Conservation (phyloP, 2,797 vertebrate genomes). For the Platyrinchus mystaceus region DNA sequence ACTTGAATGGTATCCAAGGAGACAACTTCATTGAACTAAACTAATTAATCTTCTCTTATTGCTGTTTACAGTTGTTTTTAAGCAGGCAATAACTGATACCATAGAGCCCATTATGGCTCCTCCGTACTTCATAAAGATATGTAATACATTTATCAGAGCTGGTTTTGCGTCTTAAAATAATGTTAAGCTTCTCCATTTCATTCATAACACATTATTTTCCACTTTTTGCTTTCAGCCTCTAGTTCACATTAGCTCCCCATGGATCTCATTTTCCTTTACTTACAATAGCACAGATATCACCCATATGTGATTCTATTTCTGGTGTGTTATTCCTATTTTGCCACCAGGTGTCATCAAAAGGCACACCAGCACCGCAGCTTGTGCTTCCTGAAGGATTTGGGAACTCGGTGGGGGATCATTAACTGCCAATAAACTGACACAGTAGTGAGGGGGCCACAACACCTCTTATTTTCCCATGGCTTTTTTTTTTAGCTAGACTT, state of each 20-base stretch:
- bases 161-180: not conserved
- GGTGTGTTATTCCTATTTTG: not conserved
- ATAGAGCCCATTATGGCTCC: not conserved
- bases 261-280: not conserved
- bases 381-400: not conserved
- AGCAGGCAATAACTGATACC: not conserved
- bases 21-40: not conserved
- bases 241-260: not conserved
- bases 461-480: not conserved
- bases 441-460: no score
- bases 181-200: not conserved
- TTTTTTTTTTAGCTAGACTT: not conserved
- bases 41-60: not conserved
- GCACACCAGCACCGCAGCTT: accelerated
- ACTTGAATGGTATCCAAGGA: not conserved
- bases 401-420: not conserved
- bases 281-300: not conserved
- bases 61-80: not conserved
- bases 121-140: not conserved
- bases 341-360: conserved; percentile 46
- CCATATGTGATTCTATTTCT: accelerated
- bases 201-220: not conserved
- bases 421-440: not conserved
- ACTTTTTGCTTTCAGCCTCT: not conserved
- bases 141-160: not conserved